Evolutionary conservation across 2,888 invertebrate species (phyloP).

Genomic region (Eupithecia centaureata): DNA sequence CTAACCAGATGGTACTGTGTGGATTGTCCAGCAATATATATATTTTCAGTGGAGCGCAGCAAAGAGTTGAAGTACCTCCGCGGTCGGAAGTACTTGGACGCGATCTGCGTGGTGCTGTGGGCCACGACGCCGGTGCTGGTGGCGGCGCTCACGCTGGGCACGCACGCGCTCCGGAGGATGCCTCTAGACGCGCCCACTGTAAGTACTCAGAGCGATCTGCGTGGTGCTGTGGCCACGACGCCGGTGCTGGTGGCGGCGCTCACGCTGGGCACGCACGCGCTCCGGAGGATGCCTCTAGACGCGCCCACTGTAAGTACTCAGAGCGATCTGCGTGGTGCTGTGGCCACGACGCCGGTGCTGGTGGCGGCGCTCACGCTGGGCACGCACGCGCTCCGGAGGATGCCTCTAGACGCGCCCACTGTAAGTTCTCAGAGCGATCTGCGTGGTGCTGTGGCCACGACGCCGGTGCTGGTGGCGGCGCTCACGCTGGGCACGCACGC

Average conservation of each 20-base stretch:
- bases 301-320: constrained; percentile 91
- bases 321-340: constrained; percentile 98
- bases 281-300: constrained; percentile 90
- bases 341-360: constrained; percentile 98
- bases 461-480: constrained; percentile 95
- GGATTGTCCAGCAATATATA: too few relatives aligned
- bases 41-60: constrained; percentile 83
- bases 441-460: constrained; percentile 99
- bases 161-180: constrained; percentile 90
- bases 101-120: constrained; percentile 99
- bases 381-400: constrained; percentile 90
- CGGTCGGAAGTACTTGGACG: constrained; percentile 97
- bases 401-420: constrained; percentile 92
- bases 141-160: constrained; percentile 91
- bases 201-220: constrained; percentile 92
- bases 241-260: constrained; percentile 95
- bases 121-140: constrained; percentile 98
- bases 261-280: constrained; percentile 91
- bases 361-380: constrained; percentile 93
- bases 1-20: too few relatives aligned
- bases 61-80: constrained; percentile 91
- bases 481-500: constrained; percentile 92
- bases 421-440: constrained; percentile 92
- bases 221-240: constrained; percentile 99
- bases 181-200: constrained; percentile 93